Evolutionary conservation across 2,797 vertebrate species (phyloP).

Genomic region (Enteromius radiatus): DNA sequence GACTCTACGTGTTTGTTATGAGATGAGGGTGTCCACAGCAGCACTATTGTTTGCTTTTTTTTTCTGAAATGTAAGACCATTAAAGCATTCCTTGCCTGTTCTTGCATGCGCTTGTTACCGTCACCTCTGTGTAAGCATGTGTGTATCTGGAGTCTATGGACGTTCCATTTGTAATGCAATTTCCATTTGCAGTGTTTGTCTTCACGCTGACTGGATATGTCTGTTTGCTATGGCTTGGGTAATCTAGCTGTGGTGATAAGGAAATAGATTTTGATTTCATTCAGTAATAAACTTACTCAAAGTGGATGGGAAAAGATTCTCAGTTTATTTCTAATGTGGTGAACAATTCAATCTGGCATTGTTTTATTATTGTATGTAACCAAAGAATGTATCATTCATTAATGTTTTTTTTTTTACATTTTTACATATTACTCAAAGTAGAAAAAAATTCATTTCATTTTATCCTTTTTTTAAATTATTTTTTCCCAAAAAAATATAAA

Average conservation of each 20-base stretch:
- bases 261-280: not conserved
- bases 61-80: slow-evolving; percentile 33
- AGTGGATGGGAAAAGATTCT: not conserved
- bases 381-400: not conserved
- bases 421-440: not conserved
- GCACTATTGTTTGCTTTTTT: slow-evolving; percentile 52
- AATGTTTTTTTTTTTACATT: not conserved
- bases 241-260: not conserved
- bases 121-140: slow-evolving; percentile 50
- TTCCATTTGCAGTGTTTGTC: slow-evolving; percentile 48
- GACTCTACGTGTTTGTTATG: slow-evolving; percentile 48
- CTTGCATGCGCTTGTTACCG: slow-evolving; percentile 47
- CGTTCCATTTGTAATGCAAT: slow-evolving; percentile 30
- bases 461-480: not conserved
- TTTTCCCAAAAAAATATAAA: not conserved
- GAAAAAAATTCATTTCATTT: not conserved
- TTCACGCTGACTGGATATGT: slow-evolving; percentile 16
- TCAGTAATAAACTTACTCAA: not conserved
- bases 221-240: not conserved
- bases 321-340: not conserved
- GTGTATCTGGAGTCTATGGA: slow-evolving; percentile 41
- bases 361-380: not conserved
- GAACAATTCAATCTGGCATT: not conserved
- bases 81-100: slow-evolving; percentile 61
- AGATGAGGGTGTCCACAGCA: slow-evolving; percentile 59